Evolutionary conservation across 1,140 invertebrate species (phyloP), one percentile per base, ranked within the genome.

Genomic region (Drosophila kanapiae): DNA sequence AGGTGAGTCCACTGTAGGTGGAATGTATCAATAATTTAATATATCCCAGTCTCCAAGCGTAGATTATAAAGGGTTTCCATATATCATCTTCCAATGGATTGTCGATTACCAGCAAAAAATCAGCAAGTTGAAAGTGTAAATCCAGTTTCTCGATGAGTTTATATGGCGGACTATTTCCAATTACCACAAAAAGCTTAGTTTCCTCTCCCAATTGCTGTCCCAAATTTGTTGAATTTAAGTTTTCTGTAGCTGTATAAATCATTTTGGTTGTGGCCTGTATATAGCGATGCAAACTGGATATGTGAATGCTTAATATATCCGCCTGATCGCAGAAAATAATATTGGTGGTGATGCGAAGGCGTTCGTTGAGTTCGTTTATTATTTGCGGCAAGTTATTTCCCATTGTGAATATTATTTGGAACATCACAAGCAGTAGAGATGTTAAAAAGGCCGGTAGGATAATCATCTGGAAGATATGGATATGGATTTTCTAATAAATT

Each of bases 401-500:
- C 0, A 0, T 47, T 27, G 31, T 51, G 2, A 37, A 10, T 5
- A 2, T 11, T 27, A 31, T 48, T 6, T 6, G 8, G 1, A 29
- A 13, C 0, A 57, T 11, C 4, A 78, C 10, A 4, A 79, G 14
- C 0, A 63, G 0, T 2, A 77, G 18, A 5, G 47, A 11, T 31
- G 18, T 10, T 4, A 54, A 1, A 42, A 11, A 23, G 14, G 18
- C 4, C 14, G 11, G 5, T 2, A 5, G 9, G 8, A 40, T 6
- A 11, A 27, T 10, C 79, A 86, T 85, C 82, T 86, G 78, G 7
- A 85, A 85, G 9, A 74, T 16, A 72, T 3, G 27, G 4, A 18
- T 13, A 11, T 23, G 23, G n/a, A n/a, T 23, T 23, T 8, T 16
- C 13, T n/a, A 4, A 9, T 35, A 0, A 6, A 8, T 4, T 23